A percentile compares a stretch with the other conserved stretches of the same genome.
Evolutionary conservation across 2,888 invertebrate species (phyloP).

Genomic region (Magallana nippona): DNA sequence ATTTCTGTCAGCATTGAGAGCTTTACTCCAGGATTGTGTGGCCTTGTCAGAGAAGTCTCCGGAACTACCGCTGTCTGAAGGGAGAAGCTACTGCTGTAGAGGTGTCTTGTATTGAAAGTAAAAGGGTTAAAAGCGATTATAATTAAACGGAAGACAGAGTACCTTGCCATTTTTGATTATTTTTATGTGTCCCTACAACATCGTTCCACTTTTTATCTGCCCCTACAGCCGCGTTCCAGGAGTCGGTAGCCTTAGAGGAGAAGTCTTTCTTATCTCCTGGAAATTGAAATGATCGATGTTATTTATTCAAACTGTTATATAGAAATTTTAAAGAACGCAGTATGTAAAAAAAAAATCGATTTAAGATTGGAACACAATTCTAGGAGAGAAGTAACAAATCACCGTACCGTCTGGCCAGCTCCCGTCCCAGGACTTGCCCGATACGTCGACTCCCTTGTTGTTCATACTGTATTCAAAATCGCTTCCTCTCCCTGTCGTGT

Average conservation of each 20-base stretch:
- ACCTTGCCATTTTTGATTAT: slow-evolving; percentile 19
- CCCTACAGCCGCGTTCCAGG: slow-evolving; percentile 25
- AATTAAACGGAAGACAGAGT: not conserved
- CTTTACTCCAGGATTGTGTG: slow-evolving; percentile 18
- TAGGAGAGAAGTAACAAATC: no score
- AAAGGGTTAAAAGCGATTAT: no score
- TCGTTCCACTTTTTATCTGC: not conserved
- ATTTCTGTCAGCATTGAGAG: not conserved
- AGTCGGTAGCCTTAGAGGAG: not conserved
- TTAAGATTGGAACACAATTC: no score
- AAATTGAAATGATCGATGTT: not conserved
- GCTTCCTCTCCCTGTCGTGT: not conserved
- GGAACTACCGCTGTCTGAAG: not conserved
- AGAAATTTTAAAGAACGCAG: no score
- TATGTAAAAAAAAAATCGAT: no score
- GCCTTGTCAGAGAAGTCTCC: slow-evolving; percentile 24
- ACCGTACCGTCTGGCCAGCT: slow-evolving; percentile 17
- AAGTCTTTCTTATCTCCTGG: slow-evolving; percentile 14
- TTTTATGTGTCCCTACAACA: not conserved
- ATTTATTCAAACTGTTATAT: no score
- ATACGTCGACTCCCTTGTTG: not conserved
- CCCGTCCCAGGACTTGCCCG: not conserved
- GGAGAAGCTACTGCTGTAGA: no score
- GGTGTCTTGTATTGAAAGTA: no score
- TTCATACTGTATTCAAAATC: not conserved